Evolutionary conservation across 2,797 vertebrate species (phyloP).

Genomic region (Pangasius larnaudii): DNA sequence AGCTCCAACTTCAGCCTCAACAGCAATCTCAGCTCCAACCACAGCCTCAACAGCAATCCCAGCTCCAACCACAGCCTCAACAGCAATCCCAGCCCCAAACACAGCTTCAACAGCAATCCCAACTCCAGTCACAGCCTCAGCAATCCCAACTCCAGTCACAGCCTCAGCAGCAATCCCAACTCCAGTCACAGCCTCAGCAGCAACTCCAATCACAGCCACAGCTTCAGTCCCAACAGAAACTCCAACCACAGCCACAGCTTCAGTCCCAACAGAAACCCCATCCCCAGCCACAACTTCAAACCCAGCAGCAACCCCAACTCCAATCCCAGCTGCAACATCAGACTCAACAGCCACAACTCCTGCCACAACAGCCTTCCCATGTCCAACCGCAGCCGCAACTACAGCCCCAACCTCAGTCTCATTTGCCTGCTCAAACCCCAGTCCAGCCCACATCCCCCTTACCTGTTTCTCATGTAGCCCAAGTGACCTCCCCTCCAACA

Average conservation of each 20-base stretch:
- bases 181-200: constrained; percentile 62
- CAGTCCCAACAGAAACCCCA: constrained; percentile 58
- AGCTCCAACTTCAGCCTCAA: constrained; percentile 63
- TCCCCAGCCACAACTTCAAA: constrained; percentile 65
- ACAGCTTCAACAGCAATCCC: constrained; percentile 66
- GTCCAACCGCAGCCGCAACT: constrained; percentile 55
- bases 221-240: constrained; percentile 63
- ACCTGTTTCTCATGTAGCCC: constrained; percentile 63
- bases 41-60: constrained; percentile 25
- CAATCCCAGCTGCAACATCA: constrained; percentile 58
- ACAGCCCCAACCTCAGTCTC: constrained; percentile 52
- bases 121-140: constrained; percentile 16
- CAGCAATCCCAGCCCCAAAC: constrained; percentile 45
- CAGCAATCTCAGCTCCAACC: constrained; percentile 60
- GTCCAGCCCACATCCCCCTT: constrained; percentile 34
- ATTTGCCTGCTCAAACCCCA: constrained; percentile 41
- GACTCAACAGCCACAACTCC: constrained; percentile 53
- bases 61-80: constrained; percentile 58
- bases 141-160: constrained; percentile 60
- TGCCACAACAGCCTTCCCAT: constrained; percentile 60
- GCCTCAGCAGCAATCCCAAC: constrained; percentile 44
- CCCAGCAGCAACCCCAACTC: constrained; percentile 64
- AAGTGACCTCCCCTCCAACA: constrained; percentile 59
- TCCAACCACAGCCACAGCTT: constrained; percentile 58
- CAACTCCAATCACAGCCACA: constrained; percentile 55